Base-by-base conservation (phyloP, 2,888 invertebrate genomes). In the Calameuta idolon region DNA sequence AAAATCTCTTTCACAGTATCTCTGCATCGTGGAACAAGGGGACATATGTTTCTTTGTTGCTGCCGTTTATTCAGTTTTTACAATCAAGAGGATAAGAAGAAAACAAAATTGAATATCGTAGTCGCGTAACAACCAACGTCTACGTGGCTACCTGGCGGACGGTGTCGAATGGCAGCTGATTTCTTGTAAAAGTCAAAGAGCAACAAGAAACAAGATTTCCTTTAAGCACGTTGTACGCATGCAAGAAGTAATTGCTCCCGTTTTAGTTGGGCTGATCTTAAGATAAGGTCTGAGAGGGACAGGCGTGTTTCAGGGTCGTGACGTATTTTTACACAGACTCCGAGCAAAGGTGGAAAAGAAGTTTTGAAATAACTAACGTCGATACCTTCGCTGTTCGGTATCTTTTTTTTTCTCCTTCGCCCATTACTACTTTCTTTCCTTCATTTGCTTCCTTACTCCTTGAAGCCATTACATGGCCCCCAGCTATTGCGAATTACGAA, bases 271-370 rank as follows among this genome's bases (percentile, higher is more conserved):
- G 55, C 23, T 23, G 55, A 3, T 55, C 55, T 23, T 4, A 55
- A 23, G 55, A 55, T 55, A 23, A 55, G 2, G 5, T 23, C 55
- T 55, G 23, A 55, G 55, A 55, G 23, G 23, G 74, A 74, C 30
- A 34, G 74, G 31, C 23, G 74, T 30, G 11, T 74, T 74, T 74
- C 74, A 74, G 74, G 74, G 74, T 74, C 74, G 74, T 34, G 31
- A 35, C 30, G 30, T 74, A 74, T 74, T 35, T 11, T 35, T 71
- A 15, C 30, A 3, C 12, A 34, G 74, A 71, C 33, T 35, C 3
- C n/a, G 3, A 34, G 74, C 23, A 5, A 23, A 74, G 35, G 74
- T 35, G 35, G 74, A 74, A 34, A 23, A 34, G 35, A 23, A 55
- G 9, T 55, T 55, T 55, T 55, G 2, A 15, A 55, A 23, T 55